Percentiles rank a stretch among this genome's conserved stretches.
Conservation (phyloP, 1,140 invertebrate genomes). For the Sycophila sp. region DNA sequence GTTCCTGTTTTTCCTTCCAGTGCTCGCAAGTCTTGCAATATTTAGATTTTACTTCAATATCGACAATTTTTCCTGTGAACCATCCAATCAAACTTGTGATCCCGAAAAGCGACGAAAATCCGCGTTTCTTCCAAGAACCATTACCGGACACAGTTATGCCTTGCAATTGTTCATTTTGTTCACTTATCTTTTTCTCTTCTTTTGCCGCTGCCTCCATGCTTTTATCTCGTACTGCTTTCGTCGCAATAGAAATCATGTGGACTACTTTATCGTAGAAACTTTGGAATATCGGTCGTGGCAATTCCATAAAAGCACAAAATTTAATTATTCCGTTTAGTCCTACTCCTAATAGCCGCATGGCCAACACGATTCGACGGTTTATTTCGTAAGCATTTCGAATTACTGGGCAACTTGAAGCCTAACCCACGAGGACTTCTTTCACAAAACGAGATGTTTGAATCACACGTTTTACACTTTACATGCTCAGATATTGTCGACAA, state of each 20-base stretch:
- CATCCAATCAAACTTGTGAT: neutral
- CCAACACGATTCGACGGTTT: conserved; percentile 19
- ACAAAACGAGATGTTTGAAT: too few relatives aligned
- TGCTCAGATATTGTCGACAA: too few relatives aligned
- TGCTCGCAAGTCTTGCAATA: neutral
- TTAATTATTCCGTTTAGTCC: neutral
- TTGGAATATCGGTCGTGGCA: neutral
- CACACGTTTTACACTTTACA: too few relatives aligned
- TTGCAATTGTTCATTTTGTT: too few relatives aligned
- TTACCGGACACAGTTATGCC: neutral
- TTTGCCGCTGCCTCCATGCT: neutral
- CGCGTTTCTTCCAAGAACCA: neutral
- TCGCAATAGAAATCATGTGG: neutral
- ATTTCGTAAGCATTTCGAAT: conserved; percentile 6
- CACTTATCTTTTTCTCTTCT: neutral
- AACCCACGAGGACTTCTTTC: too few relatives aligned
- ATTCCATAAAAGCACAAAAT: neutral
- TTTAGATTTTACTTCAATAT: neutral
- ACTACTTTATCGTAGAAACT: neutral
- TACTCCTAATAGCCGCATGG: too few relatives aligned
- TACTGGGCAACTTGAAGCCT: neutral
- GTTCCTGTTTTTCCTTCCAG: neutral
- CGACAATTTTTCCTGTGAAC: neutral
- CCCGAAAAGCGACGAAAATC: neutral
- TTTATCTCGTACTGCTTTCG: neutral